Conservation (phyloP, 2,797 vertebrate genomes). For the Neosalanx taihuensis region DNA sequence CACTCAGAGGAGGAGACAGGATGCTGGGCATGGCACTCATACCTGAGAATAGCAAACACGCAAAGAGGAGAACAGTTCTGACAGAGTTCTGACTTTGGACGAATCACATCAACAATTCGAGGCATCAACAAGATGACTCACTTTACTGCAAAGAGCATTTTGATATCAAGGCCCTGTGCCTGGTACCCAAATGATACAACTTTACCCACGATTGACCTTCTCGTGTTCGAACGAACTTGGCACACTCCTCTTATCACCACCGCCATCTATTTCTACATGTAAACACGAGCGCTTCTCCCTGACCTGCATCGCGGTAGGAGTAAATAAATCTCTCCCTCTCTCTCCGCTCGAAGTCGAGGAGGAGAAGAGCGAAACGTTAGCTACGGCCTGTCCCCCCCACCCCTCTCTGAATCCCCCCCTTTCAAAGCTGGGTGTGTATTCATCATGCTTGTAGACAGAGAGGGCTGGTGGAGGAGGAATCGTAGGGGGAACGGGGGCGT, state of each 20-base stretch:
- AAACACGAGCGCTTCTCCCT: conserved; percentile 27
- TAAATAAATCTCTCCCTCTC: conserved; percentile 31
- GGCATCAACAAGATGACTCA: conserved; percentile 23
- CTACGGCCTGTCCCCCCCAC: conserved; percentile 3
- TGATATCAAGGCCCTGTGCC: conserved; percentile 24
- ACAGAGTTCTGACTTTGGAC: conserved; percentile 12
- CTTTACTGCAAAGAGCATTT: conserved; percentile 8
- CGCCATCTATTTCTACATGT: conserved; percentile 17
- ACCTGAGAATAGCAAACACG: conserved; percentile 37
- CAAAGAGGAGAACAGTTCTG: background rate
- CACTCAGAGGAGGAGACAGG: conserved; percentile 54
- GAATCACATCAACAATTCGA: conserved; percentile 26
- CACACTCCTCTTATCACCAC: conserved; percentile 32
- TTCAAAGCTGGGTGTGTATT: conserved; percentile 42
- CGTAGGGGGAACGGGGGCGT: conserved; percentile 6
- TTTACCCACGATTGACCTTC: conserved; percentile 14
- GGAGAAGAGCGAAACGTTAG: conserved; percentile 26
- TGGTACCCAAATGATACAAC: conserved; percentile 32
- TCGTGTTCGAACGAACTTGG: conserved; percentile 27
- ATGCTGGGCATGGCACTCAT: conserved; percentile 58
- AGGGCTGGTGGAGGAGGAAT: conserved; percentile 8
- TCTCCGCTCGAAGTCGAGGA: conserved; percentile 10
- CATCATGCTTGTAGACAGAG: conserved; percentile 34
- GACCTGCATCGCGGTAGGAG: conserved; percentile 41
- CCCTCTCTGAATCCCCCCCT: conserved; percentile 30